Evolutionary conservation across 2,888 invertebrate species (phyloP).

Genomic region (Zonitis immaculata): DNA sequence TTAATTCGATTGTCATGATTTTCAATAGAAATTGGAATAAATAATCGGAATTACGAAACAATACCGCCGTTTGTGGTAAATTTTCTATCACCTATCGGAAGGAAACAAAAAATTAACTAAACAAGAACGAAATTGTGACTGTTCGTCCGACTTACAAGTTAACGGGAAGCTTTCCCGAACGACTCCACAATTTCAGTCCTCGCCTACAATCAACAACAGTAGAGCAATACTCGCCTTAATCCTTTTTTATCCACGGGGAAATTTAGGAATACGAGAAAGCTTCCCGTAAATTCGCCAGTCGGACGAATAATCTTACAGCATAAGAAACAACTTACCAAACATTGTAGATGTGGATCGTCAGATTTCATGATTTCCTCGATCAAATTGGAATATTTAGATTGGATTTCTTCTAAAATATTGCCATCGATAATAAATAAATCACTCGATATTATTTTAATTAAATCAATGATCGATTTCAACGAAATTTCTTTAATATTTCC

Average conservation of each 20-base stretch:
- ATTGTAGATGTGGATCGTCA: background rate
- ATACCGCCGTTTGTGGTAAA: slow-evolving; percentile 26
- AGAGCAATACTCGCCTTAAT: too few species aligned
- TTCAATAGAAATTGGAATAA: background rate
- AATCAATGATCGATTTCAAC: background rate
- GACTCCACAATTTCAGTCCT: too few species aligned
- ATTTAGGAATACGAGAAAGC: too few species aligned
- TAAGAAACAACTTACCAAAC: background rate
- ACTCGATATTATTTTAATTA: background rate
- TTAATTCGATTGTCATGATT: background rate
- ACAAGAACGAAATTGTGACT: background rate
- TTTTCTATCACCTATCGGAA: slow-evolving; percentile 26
- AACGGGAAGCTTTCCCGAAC: too few species aligned
- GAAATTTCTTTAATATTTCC: background rate
- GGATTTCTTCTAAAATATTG: background rate
- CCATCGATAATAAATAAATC: background rate
- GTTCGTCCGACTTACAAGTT: too few species aligned
- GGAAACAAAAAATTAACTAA: slow-evolving; percentile 16
- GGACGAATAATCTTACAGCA: too few species aligned
- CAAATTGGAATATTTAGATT: background rate
- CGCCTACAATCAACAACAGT: too few species aligned
- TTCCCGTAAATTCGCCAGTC: too few species aligned
- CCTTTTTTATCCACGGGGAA: too few species aligned
- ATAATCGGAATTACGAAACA: slow-evolving; percentile 25
- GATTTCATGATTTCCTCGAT: background rate